A percentile compares a stretch with the other conserved stretches of the same genome.
Conservation (phyloP, 2,113 vertebrate species). For the Tinamus guttatus region DNA sequence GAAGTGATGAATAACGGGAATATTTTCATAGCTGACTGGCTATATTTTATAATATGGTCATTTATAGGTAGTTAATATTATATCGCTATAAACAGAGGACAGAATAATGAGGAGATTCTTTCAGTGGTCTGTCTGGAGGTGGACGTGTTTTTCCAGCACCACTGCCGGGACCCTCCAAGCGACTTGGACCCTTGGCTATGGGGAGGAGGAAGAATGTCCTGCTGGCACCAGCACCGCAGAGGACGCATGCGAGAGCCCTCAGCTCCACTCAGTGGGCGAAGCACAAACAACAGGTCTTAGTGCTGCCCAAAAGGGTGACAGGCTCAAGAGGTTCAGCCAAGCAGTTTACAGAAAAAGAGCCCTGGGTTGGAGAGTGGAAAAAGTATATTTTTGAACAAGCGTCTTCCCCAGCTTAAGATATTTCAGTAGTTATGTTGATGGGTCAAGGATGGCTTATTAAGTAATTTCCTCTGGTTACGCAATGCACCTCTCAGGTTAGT, state of each 20-base stretch:
- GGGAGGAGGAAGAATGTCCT: neutral
- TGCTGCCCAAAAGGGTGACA: rapidly evolving
- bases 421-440: neutral
- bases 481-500: neutral
- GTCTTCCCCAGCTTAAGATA: neutral
- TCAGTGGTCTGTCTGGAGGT: neutral
- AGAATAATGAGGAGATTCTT: neutral
- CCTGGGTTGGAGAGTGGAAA: neutral
- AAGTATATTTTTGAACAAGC: neutral
- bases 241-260: conserved; percentile 13
- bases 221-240: neutral
- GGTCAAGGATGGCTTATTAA: neutral
- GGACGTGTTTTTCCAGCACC: neutral
- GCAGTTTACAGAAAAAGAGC: neutral
- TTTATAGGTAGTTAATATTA: neutral
- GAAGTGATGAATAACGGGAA: neutral
- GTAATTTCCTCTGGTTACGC: neutral
- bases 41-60: no score
- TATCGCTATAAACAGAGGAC: neutral
- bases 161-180: neutral
- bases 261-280: conserved; percentile 70
- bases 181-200: rapidly evolving
- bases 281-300: conserved; percentile 21
- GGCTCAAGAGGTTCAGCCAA: neutral
- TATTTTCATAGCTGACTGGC: neutral